A percentile compares a stretch with the other conserved stretches of the same genome.
These are phyloP conservation scores for Sturnira hondurensis DNA, from an alignment of 2,113 vertebrate species.

Conservation along the genomic window DNA sequence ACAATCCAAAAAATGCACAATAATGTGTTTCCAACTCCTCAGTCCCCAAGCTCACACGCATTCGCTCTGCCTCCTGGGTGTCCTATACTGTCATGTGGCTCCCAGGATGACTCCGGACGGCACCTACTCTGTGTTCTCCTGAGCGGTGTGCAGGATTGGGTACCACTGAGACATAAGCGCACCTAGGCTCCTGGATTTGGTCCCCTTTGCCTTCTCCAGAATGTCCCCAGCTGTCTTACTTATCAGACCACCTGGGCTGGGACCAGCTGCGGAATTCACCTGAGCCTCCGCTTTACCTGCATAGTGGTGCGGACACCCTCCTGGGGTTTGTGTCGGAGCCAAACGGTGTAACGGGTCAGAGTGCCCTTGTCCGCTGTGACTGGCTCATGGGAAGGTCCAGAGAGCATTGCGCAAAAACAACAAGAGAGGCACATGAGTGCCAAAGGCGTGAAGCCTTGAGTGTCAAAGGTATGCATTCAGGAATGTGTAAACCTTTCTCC, in stretches of 20 bases:
- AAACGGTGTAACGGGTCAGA: neutral
- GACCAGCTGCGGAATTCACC: neutral
- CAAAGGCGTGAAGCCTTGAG: neutral
- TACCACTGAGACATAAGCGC: neutral
- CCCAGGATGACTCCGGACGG: too few species aligned
- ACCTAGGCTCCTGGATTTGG: neutral
- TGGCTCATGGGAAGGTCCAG: neutral
- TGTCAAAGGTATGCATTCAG: neutral
- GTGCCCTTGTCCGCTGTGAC: neutral
- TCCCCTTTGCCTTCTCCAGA: neutral
- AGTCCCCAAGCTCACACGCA: neutral
- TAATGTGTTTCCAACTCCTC: neutral
- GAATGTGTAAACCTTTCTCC: constrained; percentile 49
- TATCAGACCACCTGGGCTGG: constrained; percentile 20
- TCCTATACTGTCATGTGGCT: rapidly evolving
- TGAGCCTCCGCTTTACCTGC: neutral
- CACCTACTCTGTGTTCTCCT: neutral
- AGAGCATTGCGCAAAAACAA: neutral
- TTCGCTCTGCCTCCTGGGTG: neutral
- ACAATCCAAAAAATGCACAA: neutral
- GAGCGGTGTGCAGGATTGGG: neutral
- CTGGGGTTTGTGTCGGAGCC: rapidly evolving
- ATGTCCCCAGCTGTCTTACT: neutral
- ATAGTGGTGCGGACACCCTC: neutral
- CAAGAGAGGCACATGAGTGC: neutral